Percentiles rank a stretch among this genome's conserved stretches.
phyloP scores from a whole-genome alignment of 2,888 invertebrate species.

The Netelia inedita region DNA sequence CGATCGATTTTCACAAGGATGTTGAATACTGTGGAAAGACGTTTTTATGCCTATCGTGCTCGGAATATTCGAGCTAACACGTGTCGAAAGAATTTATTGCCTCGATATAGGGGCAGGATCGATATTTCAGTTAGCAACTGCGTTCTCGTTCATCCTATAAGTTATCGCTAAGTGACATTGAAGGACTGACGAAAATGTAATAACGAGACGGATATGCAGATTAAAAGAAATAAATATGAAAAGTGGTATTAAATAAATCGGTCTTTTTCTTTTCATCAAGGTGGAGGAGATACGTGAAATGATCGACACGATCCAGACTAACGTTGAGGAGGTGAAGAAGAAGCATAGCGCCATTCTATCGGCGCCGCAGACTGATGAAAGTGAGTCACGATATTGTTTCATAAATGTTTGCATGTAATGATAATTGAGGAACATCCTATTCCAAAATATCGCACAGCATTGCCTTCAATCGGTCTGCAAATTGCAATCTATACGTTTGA shows the following conservation, averaged over 20 bases:
- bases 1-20: background rate
- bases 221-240: constrained; percentile 1
- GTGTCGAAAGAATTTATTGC: background rate
- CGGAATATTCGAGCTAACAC: background rate
- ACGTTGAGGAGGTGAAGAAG: constrained; percentile 99
- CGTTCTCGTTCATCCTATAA: background rate
- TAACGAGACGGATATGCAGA: background rate
- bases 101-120: constrained; percentile 45
- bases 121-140: constrained; percentile 16
- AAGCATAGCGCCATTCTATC: constrained; percentile 99
- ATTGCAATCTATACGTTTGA: too few relatives aligned
- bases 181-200: background rate
- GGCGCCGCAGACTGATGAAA: constrained; percentile 99
- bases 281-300: constrained; percentile 99
- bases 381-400: constrained; percentile 88
- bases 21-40: background rate
- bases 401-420: background rate
- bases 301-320: constrained; percentile 99
- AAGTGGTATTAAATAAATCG: constrained; percentile 21
- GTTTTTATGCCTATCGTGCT: background rate
- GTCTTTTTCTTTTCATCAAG: constrained; percentile 86
- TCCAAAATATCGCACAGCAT: too few relatives aligned
- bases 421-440: too few relatives aligned
- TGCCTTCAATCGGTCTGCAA: too few relatives aligned
- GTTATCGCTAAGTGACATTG: background rate